Percentiles rank a stretch among this genome's conserved stretches.
phyloP scores from a whole-genome alignment of 2,113 vertebrate species.

The Plestiodon gilberti region DNA sequence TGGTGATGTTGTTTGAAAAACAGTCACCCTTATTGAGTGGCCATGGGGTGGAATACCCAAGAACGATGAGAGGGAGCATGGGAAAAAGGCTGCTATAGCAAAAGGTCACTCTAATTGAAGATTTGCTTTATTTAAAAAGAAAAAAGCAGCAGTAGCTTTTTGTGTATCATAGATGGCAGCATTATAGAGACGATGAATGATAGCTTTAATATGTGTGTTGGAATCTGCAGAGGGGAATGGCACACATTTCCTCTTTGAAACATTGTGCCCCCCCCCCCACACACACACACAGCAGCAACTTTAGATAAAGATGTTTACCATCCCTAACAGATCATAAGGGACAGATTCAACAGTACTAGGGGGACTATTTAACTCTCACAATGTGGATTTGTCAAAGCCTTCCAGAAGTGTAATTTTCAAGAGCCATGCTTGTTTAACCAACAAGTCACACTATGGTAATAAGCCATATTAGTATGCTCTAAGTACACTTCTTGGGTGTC shows the following conservation, averaged over 20 bases:
- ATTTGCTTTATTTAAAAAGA: background rate
- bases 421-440: background rate
- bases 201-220: background rate
- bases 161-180: background rate
- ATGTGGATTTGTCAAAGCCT: conserved; percentile 24
- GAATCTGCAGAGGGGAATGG: background rate
- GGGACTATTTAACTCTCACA: conserved; percentile 22
- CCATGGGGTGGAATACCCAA: too few relatives aligned
- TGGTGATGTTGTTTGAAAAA: too few relatives aligned
- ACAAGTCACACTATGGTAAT: conserved; percentile 5
- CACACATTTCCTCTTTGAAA: background rate
- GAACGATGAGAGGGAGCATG: background rate
- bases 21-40: too few relatives aligned
- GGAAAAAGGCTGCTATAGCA: background rate
- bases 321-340: background rate
- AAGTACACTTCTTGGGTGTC: background rate
- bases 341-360: background rate
- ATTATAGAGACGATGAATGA: conserved; percentile 13
- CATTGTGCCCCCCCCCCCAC: too few relatives aligned
- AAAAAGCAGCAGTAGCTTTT: background rate
- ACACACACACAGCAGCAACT: background rate
- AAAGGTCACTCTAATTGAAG: background rate
- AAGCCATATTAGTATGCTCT: background rate
- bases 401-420: background rate
- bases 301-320: background rate